Base-by-base conservation (phyloP, 2,797 vertebrate genomes). In the Cirrhinus molitorella region DNA sequence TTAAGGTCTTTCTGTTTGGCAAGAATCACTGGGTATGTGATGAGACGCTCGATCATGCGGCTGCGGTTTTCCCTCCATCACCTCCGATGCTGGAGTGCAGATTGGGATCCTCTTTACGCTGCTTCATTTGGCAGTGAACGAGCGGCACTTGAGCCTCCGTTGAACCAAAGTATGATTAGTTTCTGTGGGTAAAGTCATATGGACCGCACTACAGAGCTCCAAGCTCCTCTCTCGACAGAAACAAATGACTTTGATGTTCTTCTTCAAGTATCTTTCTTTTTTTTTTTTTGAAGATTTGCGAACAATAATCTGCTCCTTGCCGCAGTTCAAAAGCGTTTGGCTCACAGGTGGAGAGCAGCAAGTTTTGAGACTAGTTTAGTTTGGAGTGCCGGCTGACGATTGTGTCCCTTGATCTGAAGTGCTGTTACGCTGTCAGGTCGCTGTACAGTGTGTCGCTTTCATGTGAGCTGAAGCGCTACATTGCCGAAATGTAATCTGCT, bases 401-500 rank as follows among this genome's bases (percentile, higher is more conserved):
- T 68, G 77, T 53, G 31, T 43, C 51, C 34, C 47, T 85, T 85
- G 25, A 37, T 81, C 66, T 71, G 28, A 70, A 68, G 65, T 45
- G 68, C 77, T 71, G 40, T 84, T 53, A 59, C 6, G 4, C 68
- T 34, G 49, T 43, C 77, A 37, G 57, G n/a, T 53, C 13, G 51
- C 65, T 74, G 25, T 80, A 28, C 78, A 31, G 16, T 80, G 75
- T 68, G 21, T 57, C 77, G 37, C 78, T 82, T 66, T 80, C 43
- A 71, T 85, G 74, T 82, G 70, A 75, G 78, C 55, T 57, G 53
- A 85, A 74, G 57, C 66, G 21, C 70, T 4, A 71, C 9, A 28
- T 53, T 73, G 55, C 45, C 53, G 11, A 79, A 61, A 87, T 88
- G 87, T 75, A 85, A 87, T 88, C 81, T 81, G 78, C 40, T 43